A percentile compares a stretch with the other conserved stretches of the same genome.
phyloP scores from a whole-genome alignment of 2,888 invertebrate species.

The Andrena fulva region DNA sequence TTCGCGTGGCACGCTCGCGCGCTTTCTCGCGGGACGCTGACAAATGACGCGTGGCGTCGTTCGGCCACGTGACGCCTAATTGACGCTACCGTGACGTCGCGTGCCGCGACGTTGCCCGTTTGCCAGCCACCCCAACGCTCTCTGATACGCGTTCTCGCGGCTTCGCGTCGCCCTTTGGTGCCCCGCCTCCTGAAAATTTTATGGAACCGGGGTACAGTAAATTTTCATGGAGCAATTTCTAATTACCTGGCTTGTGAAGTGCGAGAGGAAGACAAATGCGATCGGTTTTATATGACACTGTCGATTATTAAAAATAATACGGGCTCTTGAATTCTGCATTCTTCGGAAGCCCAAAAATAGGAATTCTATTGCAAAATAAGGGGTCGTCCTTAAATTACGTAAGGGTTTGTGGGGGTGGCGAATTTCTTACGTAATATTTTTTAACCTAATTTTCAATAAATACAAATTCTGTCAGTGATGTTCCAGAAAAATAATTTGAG shows the following conservation, averaged over 20 bases:
- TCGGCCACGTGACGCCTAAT: slow-evolving; percentile 84
- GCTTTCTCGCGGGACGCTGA: slow-evolving; percentile 75
- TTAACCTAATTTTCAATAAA: too few relatives aligned
- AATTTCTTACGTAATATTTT: too few relatives aligned
- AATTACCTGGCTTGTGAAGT: background rate
- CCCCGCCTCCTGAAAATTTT: background rate
- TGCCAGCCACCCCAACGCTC: slow-evolving; percentile 37
- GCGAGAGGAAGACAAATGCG: background rate
- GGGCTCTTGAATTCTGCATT: too few relatives aligned
- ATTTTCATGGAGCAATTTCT: background rate
- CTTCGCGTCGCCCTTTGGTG: background rate
- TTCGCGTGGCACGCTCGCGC: slow-evolving; percentile 46
- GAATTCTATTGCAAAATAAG: too few relatives aligned
- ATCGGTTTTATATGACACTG: too few relatives aligned
- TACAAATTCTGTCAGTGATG: too few relatives aligned
- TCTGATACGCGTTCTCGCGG: slow-evolving; percentile 36
- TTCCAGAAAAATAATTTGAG: too few relatives aligned
- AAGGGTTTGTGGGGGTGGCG: too few relatives aligned
- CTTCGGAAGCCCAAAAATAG: too few relatives aligned
- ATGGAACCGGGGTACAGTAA: background rate
- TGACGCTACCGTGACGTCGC: slow-evolving; percentile 84
- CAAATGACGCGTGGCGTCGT: slow-evolving; percentile 83
- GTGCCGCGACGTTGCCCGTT: slow-evolving; percentile 74
- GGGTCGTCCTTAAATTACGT: too few relatives aligned
- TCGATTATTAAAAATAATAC: too few relatives aligned